These are phyloP conservation scores for Mechanitis messenoides DNA, from an alignment of 2,888 invertebrate species.

Conservation along the genomic window DNA sequence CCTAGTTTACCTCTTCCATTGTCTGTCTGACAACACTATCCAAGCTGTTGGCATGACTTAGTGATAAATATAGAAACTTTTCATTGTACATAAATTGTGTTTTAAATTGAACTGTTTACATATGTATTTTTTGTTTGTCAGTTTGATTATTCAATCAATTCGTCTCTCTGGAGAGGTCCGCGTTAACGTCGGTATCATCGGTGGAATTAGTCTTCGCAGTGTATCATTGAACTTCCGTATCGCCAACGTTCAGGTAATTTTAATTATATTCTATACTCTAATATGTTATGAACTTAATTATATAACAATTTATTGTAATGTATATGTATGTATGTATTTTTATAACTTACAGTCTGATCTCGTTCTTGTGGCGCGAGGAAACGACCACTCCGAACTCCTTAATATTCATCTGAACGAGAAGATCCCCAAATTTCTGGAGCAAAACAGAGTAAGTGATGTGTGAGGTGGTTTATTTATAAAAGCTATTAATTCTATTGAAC, in stretches of 20 bases:
- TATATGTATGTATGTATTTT: neutral
- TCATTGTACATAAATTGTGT: too few species aligned
- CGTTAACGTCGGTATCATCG: constrained; percentile 37
- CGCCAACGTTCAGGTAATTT: neutral
- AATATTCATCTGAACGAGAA: constrained; percentile 12
- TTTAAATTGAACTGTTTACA: too few species aligned
- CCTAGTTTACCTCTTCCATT: too few species aligned
- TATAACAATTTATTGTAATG: neutral
- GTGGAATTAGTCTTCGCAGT: constrained; percentile 44
- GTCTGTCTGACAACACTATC: too few species aligned
- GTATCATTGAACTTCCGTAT: constrained; percentile 36
- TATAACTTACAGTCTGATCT: constrained; percentile 19
- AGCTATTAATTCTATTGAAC: neutral
- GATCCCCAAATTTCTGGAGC: constrained; percentile 12
- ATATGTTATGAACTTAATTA: neutral
- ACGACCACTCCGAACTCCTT: constrained; percentile 11
- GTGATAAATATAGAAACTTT: too few species aligned
- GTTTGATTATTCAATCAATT: constrained; percentile 37
- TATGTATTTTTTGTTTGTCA: constrained; percentile 25
- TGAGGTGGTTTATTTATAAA: neutral
- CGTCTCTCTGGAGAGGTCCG: constrained; percentile 37
- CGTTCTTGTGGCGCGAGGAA: neutral
- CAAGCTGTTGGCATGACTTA: neutral
- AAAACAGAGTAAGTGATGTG: constrained; percentile 18
- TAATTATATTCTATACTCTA: neutral